Percentiles rank a stretch among this genome's conserved stretches.
phyloP scores from a whole-genome alignment of 2,797 vertebrate genomes.

The Gymnothorax reevesii region DNA sequence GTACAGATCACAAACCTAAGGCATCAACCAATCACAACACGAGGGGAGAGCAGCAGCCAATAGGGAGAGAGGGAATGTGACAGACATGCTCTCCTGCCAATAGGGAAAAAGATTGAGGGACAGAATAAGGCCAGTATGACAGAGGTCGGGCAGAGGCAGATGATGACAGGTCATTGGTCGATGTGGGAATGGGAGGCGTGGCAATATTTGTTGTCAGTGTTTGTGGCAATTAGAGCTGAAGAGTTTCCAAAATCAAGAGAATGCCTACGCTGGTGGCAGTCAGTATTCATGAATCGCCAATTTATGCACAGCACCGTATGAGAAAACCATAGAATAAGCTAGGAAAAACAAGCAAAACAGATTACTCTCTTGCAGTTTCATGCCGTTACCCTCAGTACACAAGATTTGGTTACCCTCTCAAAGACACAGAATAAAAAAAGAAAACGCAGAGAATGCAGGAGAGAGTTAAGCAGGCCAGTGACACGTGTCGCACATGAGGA shows the following conservation, averaged over 20 bases:
- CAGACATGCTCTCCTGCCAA: not conserved
- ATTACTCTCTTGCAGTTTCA: not conserved
- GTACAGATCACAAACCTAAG: slow-evolving; percentile 17
- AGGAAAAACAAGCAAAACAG: not conserved
- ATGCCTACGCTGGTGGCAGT: not conserved
- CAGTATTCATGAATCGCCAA: not conserved
- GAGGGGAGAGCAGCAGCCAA: not conserved
- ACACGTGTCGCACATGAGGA: not conserved
- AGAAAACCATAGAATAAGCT: not conserved
- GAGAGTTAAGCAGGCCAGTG: not conserved
- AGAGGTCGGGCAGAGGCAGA: not conserved
- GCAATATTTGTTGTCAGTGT: not conserved
- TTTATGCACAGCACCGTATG: not conserved
- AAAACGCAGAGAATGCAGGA: not conserved
- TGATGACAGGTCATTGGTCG: not conserved
- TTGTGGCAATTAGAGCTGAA: not conserved
- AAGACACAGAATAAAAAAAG: not conserved
- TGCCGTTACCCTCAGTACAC: not conserved
- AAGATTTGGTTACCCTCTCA: not conserved
- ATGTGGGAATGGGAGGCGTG: not conserved
- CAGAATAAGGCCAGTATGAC: not conserved
- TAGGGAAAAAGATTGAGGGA: not conserved
- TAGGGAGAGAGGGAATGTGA: not conserved
- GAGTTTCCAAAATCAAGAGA: not conserved
- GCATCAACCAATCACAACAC: slow-evolving; percentile 22